Evolutionary conservation across 1,140 invertebrate genomes (phyloP), one percentile per base, ranked within the genome.

Genomic region (Papilio helenus): DNA sequence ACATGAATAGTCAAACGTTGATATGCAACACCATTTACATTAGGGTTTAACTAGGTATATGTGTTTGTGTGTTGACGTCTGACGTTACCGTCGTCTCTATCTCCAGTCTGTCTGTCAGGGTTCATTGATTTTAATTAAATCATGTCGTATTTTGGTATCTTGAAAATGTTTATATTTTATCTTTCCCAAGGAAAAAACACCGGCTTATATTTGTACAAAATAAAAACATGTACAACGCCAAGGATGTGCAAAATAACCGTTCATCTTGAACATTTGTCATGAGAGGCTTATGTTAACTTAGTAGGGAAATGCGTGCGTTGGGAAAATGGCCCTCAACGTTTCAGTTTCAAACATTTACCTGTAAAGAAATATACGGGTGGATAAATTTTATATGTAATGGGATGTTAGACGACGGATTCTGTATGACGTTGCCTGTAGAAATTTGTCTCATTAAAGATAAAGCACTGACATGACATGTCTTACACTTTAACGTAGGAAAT

Each of bases 191-290:
- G 79, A 83, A 79, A 77, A 83, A 86, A 81, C 83, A 80, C 83
- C 76, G 79, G 80, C 81, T 87, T 83, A 85, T 88, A 77, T 86
- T 88, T 87, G 90, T 89, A 85, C 84, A 83, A 86, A 90, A 87
- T 86, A 91, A 89, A 89, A 87, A 90, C 78, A 89, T 86, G 81
- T 85, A 88, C 80, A 86, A 85, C 82, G 86, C 85, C 88, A 88
- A 92, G 86, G 88, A 84, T 86, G 86, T 85, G 89, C 85, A 89
- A 90, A 91, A 93, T 90, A 93, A 92, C 90, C 91, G 89, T 93
- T 92, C 89, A 91, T 92, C 90, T 91, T 90, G 88, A 87, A 88
- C 91, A 94, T 94, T 93, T 94, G 92, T 94, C 92, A 94, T 87
- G 85, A 87, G 88, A 81, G 91, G 91, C 92, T 94, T 94, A 93